Evolutionary conservation across 2,113 vertebrate genomes (phyloP), one percentile per base, ranked within the genome.

Genomic region (Caracal caracal): DNA sequence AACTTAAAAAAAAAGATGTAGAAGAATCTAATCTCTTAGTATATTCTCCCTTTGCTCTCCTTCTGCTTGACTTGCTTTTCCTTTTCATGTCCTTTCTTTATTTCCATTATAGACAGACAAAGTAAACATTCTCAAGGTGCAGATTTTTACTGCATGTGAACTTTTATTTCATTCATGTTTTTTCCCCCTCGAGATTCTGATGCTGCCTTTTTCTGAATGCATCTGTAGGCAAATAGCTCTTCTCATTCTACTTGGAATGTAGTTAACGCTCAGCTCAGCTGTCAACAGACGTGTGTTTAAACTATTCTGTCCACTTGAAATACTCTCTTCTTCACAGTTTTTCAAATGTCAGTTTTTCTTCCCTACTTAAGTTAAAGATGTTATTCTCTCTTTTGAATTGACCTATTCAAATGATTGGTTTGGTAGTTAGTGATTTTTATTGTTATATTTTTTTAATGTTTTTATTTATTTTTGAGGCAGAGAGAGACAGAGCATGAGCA

Each of bases 381-480:
- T 30, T 56, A 43, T 49, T 89, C 26, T 84, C 26, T 84, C 61
- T 92, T 71, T 73, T 63, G 59, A 68, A 86, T 10, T 91, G 49
- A 37, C 1, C 15, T 78, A 65, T 71, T 93, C 43, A 88, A 87
- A 87, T 93, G 59, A 53, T 26, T 80, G 76, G 76, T 88, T 90
- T 87, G 47, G 28, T 79, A 88, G 66, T 91, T 85, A 47, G 49
- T n/a, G 40, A 68, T 35, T 93, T 94, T 93, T 82, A 40, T 56
- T 86, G 35, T 73, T 79, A 61, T 73, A 43, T 43, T 43, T 43
- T 43, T 43, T 9, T 43, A 43, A 43, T 43, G 43, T 43, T 43
- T 43, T 43, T 43, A 43, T 43, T 43, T 43, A 43, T 43, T 8
- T 43, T 43, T 43, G 43, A 43, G 43, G 43, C 43, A 43, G 43